A percentile compares a stretch with the other conserved stretches of the same genome.
phyloP scores from a whole-genome alignment of 2,888 invertebrate genomes.

The Tortricodes alternella region DNA sequence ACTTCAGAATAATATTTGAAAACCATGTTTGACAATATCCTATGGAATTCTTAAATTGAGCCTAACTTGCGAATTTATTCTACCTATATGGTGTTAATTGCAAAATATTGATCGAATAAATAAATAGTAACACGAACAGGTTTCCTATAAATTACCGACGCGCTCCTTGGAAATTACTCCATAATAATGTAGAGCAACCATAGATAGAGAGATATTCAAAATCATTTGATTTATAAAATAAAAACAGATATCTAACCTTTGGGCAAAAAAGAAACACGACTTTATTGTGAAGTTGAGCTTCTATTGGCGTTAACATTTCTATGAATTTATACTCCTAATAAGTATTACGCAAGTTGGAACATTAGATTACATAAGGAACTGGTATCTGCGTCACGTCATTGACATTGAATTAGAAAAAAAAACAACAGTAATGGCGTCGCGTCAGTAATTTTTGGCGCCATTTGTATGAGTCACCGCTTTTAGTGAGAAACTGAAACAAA shows the following conservation, averaged over 20 bases:
- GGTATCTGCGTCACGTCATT: constrained; percentile 22
- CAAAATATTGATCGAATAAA: no score
- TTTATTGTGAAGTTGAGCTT: no score
- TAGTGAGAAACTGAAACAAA: constrained; percentile 38
- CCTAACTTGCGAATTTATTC: no score
- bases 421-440: constrained; percentile 20
- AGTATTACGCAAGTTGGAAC: constrained; percentile 10
- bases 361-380: constrained; percentile 23
- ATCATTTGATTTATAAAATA: no score
- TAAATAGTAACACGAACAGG: not conserved
- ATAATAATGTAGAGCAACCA: not conserved
- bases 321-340: not conserved
- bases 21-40: no score
- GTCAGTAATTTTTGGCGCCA: constrained; percentile 15
- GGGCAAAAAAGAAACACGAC: no score
- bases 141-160: not conserved
- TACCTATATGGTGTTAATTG: no score
- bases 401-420: constrained; percentile 31
- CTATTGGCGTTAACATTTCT: not conserved
- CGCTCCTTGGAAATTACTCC: not conserved
- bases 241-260: no score
- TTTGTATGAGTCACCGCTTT: constrained; percentile 35
- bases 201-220: not conserved
- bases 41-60: no score
- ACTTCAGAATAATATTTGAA: no score